Conservation (phyloP, 2,888 invertebrate genomes). For the Ornithoptera priamus region DNA sequence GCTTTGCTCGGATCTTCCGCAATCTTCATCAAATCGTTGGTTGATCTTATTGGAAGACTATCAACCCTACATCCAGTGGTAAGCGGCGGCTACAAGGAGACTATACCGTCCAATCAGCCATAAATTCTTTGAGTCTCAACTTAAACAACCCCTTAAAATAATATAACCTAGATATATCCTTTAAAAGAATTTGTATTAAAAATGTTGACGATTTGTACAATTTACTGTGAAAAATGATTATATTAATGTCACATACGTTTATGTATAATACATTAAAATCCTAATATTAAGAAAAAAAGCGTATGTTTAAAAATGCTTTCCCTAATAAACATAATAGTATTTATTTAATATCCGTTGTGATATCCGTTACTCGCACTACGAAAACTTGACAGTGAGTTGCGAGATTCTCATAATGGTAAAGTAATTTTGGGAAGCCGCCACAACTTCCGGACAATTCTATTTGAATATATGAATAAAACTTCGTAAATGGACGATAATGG, state of each 20-base stretch:
- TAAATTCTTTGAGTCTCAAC: no score
- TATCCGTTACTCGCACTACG: constrained; percentile 33
- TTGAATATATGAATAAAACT: constrained; percentile 55
- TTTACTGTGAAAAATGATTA: no score
- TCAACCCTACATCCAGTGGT: no score
- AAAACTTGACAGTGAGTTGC: constrained; percentile 51
- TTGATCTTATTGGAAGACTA: background rate
- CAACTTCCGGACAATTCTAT: constrained; percentile 55
- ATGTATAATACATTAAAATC: no score
- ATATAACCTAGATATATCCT: no score
- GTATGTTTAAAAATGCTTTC: background rate
- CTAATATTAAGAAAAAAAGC: background rate
- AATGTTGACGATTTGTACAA: no score
- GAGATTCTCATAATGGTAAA: constrained; percentile 50
- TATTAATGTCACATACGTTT: no score
- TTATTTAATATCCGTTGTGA: constrained; percentile 26
- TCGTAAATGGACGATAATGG: constrained; percentile 57
- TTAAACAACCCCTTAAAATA: no score
- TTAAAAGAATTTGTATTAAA: no score
- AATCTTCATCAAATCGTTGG: background rate
- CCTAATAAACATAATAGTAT: constrained; percentile 1
- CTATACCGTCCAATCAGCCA: no score
- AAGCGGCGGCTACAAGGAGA: no score
- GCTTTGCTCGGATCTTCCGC: background rate
- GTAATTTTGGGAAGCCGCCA: constrained; percentile 54